Evolutionary conservation across 2,797 vertebrate genomes (phyloP).

Genomic region (Limosa lapponica): DNA sequence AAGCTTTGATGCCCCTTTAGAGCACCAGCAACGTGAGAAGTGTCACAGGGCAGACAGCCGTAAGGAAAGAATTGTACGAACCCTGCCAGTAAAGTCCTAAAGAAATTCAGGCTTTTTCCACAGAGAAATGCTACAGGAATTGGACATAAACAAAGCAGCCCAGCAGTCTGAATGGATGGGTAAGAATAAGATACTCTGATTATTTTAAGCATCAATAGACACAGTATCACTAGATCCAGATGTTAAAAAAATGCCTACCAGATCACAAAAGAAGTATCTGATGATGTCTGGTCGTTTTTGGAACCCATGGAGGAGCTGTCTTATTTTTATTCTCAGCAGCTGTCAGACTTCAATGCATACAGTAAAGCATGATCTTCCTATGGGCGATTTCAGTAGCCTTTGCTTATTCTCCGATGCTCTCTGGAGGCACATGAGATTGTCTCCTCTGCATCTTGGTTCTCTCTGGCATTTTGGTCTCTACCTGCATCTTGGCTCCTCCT

Average conservation of each 20-base stretch:
- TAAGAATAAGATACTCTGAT: not conserved
- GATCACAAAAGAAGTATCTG: not conserved
- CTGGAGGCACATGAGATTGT: not conserved
- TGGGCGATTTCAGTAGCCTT: not conserved
- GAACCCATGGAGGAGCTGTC: not conserved
- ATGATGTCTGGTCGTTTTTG: not conserved
- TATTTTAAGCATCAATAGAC: not conserved
- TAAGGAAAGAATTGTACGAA: not conserved
- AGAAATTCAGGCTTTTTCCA: not conserved
- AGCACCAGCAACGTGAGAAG: not conserved
- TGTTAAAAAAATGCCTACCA: not conserved
- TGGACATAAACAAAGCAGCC: not conserved
- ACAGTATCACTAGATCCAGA: not conserved
- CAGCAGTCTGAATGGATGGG: not conserved
- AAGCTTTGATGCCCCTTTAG: not conserved
- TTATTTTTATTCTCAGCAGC: not conserved
- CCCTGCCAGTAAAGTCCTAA: not conserved
- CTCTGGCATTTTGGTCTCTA: not conserved
- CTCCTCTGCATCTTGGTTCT: not conserved
- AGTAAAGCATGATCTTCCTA: not conserved
- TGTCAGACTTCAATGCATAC: not conserved
- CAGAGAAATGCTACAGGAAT: not conserved
- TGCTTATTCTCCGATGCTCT: constrained; percentile 24
- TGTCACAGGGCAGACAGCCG: not conserved
- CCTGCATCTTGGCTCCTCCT: not conserved